These are phyloP conservation scores for Sanderia malayensis DNA, from an alignment of 30 jellyfish, hydroid and myxozoan species.

Conservation along the genomic window DNA sequence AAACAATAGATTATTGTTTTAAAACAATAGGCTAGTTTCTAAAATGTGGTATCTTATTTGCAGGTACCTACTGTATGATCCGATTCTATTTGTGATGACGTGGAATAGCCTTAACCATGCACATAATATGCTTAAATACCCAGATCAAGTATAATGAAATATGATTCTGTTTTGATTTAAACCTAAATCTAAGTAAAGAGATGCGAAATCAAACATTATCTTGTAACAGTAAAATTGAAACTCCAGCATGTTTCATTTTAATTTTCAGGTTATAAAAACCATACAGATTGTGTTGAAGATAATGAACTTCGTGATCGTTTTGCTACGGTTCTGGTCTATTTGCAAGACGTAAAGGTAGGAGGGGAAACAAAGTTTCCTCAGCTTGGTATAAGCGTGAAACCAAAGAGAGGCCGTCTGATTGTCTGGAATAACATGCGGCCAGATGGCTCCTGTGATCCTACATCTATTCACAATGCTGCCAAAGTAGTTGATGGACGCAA, in stretches of 20 bases:
- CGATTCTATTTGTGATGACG: no score
- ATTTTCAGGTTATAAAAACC: conserved; percentile 73
- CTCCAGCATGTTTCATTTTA: background rate
- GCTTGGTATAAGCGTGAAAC: conserved; percentile 68
- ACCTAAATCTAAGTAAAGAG: no score
- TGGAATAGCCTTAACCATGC: no score
- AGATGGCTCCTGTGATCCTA: conserved; percentile 76
- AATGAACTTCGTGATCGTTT: conserved; percentile 74
- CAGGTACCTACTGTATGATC: no score
- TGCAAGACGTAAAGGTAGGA: conserved; percentile 78
- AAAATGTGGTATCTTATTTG: no score
- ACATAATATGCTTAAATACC: no score
- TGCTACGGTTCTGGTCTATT: conserved; percentile 78
- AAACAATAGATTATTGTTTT: no score
- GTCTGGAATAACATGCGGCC: conserved; percentile 85
- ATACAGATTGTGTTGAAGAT: conserved; percentile 73
- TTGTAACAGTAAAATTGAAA: no score
- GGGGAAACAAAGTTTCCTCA: conserved; percentile 81
- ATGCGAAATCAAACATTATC: no score
- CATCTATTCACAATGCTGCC: conserved; percentile 86
- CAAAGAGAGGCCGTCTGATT: conserved; percentile 75
- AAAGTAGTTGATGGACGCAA: conserved; percentile 73
- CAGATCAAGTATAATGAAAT: no score
- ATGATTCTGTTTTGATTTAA: no score
- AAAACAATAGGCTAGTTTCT: no score